phyloP scores from a whole-genome alignment of 1,140 invertebrate genomes.

The Leptinotarsa defecta region DNA sequence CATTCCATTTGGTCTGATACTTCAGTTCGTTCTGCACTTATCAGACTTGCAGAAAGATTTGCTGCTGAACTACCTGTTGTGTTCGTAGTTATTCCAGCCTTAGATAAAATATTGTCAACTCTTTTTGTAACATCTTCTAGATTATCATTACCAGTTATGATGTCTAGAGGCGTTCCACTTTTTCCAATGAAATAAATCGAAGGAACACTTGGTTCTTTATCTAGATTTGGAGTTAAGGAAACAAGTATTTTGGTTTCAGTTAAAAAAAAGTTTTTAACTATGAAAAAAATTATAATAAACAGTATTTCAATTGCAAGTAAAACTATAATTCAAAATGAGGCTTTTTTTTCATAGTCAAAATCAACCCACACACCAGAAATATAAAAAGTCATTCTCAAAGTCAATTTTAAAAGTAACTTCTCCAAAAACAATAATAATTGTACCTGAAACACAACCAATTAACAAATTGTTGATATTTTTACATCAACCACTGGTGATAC shows the following conservation, averaged over 20 bases:
- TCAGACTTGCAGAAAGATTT: constrained; percentile 17
- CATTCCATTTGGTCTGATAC: constrained; percentile 7
- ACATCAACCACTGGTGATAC: background rate
- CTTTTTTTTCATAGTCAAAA: too few relatives aligned
- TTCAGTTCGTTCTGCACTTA: constrained; percentile 6
- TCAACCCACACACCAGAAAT: too few relatives aligned
- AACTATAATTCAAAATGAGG: too few relatives aligned
- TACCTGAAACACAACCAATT: too few relatives aligned
- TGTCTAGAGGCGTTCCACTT: constrained; percentile 75
- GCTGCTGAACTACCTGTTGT: constrained; percentile 28
- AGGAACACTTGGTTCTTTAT: constrained; percentile 80
- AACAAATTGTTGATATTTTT: constrained; percentile 10
- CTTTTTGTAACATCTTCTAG: constrained; percentile 58
- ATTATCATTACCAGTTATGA: constrained; percentile 66
- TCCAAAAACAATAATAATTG: background rate
- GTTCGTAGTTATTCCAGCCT: constrained; percentile 47
- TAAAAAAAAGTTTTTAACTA: too few relatives aligned
- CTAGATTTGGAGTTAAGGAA: constrained; percentile 57
- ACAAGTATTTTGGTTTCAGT: background rate
- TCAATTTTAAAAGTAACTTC: background rate
- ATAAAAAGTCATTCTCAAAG: too few relatives aligned
- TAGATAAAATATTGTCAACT: constrained; percentile 60
- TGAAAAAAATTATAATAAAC: too few relatives aligned
- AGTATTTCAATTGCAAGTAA: too few relatives aligned
- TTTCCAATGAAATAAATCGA: constrained; percentile 85